A percentile compares a stretch with the other conserved stretches of the same genome.
These are phyloP conservation scores for Phaenicophaeus curvirostris DNA, from an alignment of 2,797 vertebrate species.

Conservation along the genomic window DNA sequence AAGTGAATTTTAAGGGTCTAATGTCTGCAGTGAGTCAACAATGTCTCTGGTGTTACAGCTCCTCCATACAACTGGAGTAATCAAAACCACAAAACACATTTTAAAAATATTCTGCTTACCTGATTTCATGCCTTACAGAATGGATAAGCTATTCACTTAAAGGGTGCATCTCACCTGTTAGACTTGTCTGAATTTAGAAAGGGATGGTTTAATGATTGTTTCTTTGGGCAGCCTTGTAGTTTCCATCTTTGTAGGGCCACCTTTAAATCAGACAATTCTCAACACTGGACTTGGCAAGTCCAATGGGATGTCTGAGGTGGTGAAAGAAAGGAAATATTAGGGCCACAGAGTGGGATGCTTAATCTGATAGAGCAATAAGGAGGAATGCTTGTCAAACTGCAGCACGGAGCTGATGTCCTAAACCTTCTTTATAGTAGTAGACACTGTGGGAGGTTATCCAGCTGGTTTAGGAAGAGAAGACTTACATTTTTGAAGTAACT, in stretches of 20 bases:
- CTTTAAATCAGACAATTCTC: background rate
- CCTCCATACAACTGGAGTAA: background rate
- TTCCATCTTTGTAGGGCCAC: background rate
- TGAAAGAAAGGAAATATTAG: background rate
- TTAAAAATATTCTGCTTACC: background rate
- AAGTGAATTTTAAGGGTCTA: background rate
- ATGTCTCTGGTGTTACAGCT: background rate
- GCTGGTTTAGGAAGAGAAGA: background rate
- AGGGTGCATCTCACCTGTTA: background rate
- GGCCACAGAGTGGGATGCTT: background rate
- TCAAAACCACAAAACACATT: background rate
- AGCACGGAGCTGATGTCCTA: background rate
- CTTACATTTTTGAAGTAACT: background rate
- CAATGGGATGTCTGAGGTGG: rapidly evolving
- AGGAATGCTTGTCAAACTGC: background rate
- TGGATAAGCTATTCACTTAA: background rate
- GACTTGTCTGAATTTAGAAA: background rate
- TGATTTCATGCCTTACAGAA: background rate
- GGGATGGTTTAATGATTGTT: background rate
- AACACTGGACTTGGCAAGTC: background rate
- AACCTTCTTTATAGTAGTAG: background rate
- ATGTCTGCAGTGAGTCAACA: background rate
- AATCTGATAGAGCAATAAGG: background rate
- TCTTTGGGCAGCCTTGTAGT: background rate
- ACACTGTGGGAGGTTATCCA: background rate